Evolutionary conservation across 1,140 invertebrate species (phyloP).

Genomic region (Semibalanus balanoides): DNA sequence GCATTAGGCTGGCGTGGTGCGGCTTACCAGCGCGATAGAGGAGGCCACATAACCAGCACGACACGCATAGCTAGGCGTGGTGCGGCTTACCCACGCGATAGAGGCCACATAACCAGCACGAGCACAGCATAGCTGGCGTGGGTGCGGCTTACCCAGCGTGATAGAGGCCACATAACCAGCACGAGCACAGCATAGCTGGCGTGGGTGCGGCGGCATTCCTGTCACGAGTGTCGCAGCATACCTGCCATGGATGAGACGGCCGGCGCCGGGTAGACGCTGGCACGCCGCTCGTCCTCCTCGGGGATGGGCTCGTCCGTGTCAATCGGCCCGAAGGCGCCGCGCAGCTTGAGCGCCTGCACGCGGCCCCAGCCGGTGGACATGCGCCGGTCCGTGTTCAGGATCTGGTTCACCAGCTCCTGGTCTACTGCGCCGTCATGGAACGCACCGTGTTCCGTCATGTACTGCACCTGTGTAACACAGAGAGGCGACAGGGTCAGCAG

Average conservation of each 20-base stretch:
- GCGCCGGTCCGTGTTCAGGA: not conserved
- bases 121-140: not conserved
- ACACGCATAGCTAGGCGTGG: too few species aligned
- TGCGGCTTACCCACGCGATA: not conserved
- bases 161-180: too few species aligned
- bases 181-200: too few species aligned
- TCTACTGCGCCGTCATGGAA: not conserved
- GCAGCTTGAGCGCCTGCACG: conserved; percentile 5
- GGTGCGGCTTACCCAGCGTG: not conserved
- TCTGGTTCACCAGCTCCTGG: conserved; percentile 3
- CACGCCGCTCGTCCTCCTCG: conserved; percentile 3
- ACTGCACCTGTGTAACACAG: not conserved
- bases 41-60: too few species aligned
- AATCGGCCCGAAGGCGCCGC: not conserved
- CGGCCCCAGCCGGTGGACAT: not conserved
- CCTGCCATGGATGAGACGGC: not conserved
- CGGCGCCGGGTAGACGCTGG: not conserved
- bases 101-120: not conserved
- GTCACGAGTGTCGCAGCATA: not conserved
- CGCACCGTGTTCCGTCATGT: not conserved
- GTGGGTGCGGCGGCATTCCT: not conserved
- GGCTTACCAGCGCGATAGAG: too few species aligned
- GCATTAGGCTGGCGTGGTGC: too few species aligned
- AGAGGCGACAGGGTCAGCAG: too few species aligned
- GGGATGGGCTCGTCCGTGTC: not conserved